Evolutionary conservation across 1,140 invertebrate genomes (phyloP), one percentile per base, ranked within the genome.

Genomic region (Trialeurodes vaporariorum): DNA sequence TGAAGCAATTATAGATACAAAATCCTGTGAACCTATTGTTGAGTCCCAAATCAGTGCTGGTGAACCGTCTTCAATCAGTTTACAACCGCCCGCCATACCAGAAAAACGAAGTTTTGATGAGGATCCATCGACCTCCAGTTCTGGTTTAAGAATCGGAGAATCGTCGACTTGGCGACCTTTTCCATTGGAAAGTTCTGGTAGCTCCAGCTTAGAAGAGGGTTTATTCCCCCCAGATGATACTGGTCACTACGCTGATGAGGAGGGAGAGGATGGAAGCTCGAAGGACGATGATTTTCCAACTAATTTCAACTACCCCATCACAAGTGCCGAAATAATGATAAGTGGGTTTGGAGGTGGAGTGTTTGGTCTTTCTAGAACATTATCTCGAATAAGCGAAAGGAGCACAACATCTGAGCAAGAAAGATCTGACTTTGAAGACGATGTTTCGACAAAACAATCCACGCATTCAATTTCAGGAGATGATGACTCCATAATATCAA

Each of bases 321-420:
- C 84, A 5, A 76, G 73, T 69, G 81, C 85, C 9, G 87, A 89
- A 71, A 81, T 86, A 61, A 85, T 89, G 64, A 81, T 88, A 65
- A 85, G 84, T 21, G 88, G 86, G 67, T 63, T 68, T 22, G 67
- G 67, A 5, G 63, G 85, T 23, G 81, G 83, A 64, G 86, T 85
- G 23, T 87, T 92, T 81, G 85, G 85, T 25, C 77, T 89, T 65
- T 81, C 84, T 0, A 77, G 91, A 40, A 93, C 91, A 0, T 80
- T 93, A 23, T 93, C 90, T 1, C 80, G 91, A 64, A 94, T 94
- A 73, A 92, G 90, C 1, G 91, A 94, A 79, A 81, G 90, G 25
- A 92, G 90, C 69, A 93, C 91, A 11, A 90, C 90, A 21, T 93
- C 91, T 0, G 91, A 92, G 73, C 87, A 89, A 75, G 87, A 86